Base-by-base conservation (phyloP, 2,888 invertebrate species). In the Octonoba sinensis region DNA sequence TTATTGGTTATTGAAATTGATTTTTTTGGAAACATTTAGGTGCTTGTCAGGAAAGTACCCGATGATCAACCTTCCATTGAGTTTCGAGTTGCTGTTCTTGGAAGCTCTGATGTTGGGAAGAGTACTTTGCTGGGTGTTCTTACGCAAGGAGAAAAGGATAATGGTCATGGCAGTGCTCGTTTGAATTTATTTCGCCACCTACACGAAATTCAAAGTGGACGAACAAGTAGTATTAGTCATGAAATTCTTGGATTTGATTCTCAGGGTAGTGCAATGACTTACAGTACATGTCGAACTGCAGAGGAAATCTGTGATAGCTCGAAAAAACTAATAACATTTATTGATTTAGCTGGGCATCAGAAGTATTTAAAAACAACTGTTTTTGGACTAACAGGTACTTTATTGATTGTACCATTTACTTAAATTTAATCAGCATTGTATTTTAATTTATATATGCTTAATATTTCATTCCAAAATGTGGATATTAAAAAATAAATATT, bases 21-120 rank as follows among this genome's bases (percentile, higher is more conserved):
- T 54, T 54, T 1, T 54, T 12, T 13, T 36, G 8, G 11, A 36
- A 36, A 36, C 36, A 36, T 36, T 36, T 96, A 99, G 90, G 95
- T 98, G 4, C 90, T 96, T 66, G 93, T 99, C 3, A 91, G 96
- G 83, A 96, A 96, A 91, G 93, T 85, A 83, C 94, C 95, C 0
- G 96, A 96, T 86, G 93, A 95, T 84, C 94, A 95, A 86, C 94
- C 95, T 86, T 95, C 93, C 84, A 93, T 96, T 67, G 98, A 99
- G 88, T 90, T 99, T 59, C 90, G 97, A 72, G 93, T 97, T 4
- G 97, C 97, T 0, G 97, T 99, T 47, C 92, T 97, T 88, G 99
- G 99, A 0, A 95, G 95, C 85, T 96, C 96, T 85, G 97, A 97
- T 89, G 96, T 96, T 1, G 98, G 98, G n/a, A 99, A 99, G 88